Evolutionary conservation across 2,113 vertebrate species (phyloP).

Genomic region (Pygoscelis antarcticus): DNA sequence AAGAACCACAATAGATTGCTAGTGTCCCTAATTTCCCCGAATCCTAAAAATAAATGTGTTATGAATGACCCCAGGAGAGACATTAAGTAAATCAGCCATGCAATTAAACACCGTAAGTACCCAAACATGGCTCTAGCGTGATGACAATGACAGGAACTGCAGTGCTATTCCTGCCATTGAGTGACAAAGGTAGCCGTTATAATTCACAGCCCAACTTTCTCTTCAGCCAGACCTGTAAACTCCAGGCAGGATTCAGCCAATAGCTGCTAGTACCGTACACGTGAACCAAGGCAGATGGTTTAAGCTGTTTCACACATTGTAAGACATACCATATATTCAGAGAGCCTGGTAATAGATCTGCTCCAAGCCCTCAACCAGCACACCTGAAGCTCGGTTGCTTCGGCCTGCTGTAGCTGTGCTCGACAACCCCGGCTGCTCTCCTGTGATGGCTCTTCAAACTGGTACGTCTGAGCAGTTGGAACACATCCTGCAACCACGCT

Average conservation of each 20-base stretch:
- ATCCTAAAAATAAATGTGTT: constrained; percentile 43
- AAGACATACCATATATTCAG: not conserved
- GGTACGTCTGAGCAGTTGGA: not conserved
- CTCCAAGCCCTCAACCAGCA: not conserved
- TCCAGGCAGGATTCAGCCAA: not conserved
- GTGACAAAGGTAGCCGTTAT: not conserved
- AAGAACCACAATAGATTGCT: not conserved
- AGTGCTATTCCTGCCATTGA: not conserved
- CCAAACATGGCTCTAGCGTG: not conserved
- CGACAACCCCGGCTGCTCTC: not conserved
- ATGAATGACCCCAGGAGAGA: constrained; percentile 23
- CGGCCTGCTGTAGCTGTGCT: not conserved
- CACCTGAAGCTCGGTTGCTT: accelerated
- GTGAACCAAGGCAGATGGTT: not conserved
- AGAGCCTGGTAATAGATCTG: not conserved
- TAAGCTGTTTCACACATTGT: not conserved
- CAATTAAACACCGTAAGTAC: constrained; percentile 6
- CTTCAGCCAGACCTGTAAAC: not conserved
- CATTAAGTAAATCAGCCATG: constrained; percentile 5
- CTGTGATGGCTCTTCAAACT: not conserved
- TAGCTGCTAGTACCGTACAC: not conserved
- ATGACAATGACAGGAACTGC: constrained; percentile 53
- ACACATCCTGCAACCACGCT: not conserved
- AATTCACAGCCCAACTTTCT: constrained; percentile 10
- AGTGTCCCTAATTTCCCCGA: constrained; percentile 14